Evolutionary conservation across 2,113 vertebrate species (phyloP).

Genomic region (Hyla sarda): DNA sequence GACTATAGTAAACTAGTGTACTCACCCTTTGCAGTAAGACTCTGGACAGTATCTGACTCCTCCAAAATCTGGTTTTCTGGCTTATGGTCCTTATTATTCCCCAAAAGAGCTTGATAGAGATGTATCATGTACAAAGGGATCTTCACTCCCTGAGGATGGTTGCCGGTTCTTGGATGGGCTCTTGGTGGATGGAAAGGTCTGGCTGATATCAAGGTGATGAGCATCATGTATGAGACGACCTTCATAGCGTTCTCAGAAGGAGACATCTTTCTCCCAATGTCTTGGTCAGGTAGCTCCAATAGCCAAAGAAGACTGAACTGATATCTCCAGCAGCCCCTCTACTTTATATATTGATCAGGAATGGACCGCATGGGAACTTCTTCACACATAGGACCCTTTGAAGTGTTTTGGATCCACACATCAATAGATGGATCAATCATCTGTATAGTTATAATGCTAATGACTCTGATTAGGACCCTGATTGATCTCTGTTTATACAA

Average conservation of each 20-base stretch:
- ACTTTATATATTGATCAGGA: neutral
- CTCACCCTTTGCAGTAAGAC: conserved; percentile 82
- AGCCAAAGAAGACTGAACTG: conserved; percentile 79
- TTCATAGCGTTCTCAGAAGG: neutral
- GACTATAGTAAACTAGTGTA: neutral
- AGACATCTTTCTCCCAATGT: neutral
- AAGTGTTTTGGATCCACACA: neutral
- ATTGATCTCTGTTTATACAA: neutral
- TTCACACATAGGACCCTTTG: neutral
- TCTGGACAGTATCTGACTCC: conserved; percentile 76
- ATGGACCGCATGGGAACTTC: too few relatives aligned
- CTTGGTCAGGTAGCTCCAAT: conserved; percentile 65
- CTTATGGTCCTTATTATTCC: conserved; percentile 49
- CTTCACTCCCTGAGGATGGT: conserved; percentile 56
- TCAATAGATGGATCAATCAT: neutral
- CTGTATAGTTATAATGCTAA: neutral
- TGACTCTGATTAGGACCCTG: neutral
- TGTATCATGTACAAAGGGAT: conserved; percentile 85
- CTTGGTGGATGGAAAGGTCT: conserved; percentile 21
- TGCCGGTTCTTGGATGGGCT: neutral
- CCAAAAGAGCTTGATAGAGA: conserved; percentile 75
- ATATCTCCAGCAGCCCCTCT: too few relatives aligned
- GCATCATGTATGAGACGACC: neutral
- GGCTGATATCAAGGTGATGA: conserved; percentile 17
- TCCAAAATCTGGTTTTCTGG: conserved; percentile 60